A percentile compares a stretch with the other conserved stretches of the same genome.
phyloP scores from a whole-genome alignment of 2,888 invertebrate species.

The Hyposoter didymator region DNA sequence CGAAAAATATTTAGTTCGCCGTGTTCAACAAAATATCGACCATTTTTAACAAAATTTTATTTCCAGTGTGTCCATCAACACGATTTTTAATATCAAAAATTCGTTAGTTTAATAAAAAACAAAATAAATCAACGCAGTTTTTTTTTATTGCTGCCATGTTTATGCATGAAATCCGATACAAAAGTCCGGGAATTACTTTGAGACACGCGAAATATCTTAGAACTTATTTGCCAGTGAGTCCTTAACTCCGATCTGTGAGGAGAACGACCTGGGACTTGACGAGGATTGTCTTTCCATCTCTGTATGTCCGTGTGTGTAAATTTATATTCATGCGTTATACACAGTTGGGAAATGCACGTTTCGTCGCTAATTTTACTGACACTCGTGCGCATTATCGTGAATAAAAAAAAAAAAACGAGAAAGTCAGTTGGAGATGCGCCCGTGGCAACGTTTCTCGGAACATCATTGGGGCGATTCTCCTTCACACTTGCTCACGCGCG shows the following conservation, averaged over 20 bases:
- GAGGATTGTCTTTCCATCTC: not conserved
- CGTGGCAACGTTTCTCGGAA: not conserved
- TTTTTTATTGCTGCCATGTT: not conserved
- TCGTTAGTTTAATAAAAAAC: no score
- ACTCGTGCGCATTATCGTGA: slow-evolving; percentile 50
- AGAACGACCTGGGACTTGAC: not conserved
- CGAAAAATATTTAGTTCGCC: no score
- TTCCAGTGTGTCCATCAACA: no score
- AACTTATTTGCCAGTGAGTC: slow-evolving; percentile 45
- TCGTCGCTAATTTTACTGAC: slow-evolving; percentile 62
- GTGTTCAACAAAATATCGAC: no score
- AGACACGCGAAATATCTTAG: slow-evolving; percentile 51
- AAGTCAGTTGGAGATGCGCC: slow-evolving; percentile 30
- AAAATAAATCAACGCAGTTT: not conserved
- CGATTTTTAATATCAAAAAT: not conserved
- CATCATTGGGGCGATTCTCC: slow-evolving; percentile 32
- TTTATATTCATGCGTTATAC: not conserved
- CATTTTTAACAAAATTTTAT: no score
- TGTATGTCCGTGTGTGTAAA: not conserved
- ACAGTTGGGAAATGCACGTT: slow-evolving; percentile 20
- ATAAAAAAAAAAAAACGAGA: slow-evolving; percentile 20
- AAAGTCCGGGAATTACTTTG: slow-evolving; percentile 25
- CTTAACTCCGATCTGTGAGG: slow-evolving; percentile 32
- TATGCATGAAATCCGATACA: slow-evolving; percentile 31
- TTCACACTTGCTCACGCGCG: slow-evolving; percentile 21